Base-by-base conservation (phyloP, 1,140 invertebrate species). In the Ephestia elutella region DNA sequence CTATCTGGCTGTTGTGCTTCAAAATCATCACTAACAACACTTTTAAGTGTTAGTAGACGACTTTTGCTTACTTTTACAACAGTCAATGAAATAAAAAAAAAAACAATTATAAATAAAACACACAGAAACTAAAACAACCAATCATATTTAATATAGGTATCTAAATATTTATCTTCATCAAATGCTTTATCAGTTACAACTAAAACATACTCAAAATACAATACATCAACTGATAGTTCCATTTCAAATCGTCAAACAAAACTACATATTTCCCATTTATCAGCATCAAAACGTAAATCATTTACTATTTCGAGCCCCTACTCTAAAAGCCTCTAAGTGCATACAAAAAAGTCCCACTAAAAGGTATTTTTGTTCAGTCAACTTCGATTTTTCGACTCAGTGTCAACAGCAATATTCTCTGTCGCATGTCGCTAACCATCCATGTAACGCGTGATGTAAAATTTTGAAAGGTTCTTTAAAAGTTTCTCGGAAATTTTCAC, bases 371-470 rank as follows among this genome's bases (percentile, higher is more conserved):
- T 21, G 48, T 21, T n/a, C 57, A 55, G 28, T 25, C 21, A 38
- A 50, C 44, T 30, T 30, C 64, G 57, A 66, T 55, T 62, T 62
- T 25, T 51, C 53, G 56, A 49, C 56, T 65, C 51, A 50, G 48
- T 54, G 63, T 66, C 63, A 35, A 48, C 51, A 57, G 51, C 63
- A 60, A 65, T 61, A 56, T 38, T 38, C 32, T 49, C 48, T 17
- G n/a, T 49, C 9, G 7, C 15, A 49, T 11, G 9, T 11, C 2
- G n/a, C 49, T 21, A 10, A 50, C 5, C 20, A 18, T 50, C 49
- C 38, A 15, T 44, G 38, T 17, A 11, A 38, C 15, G 15, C n/a
- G 38, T 44, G 38, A 15, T 13, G n/a, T n/a, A 15, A 44, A 44
- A 44, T 44, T 44, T 44, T 4, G 10, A 44, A 44, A 5, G 38